A percentile compares a stretch with the other conserved stretches of the same genome.
Conservation (phyloP, 2,888 invertebrate genomes). For the Andrena fulva region DNA sequence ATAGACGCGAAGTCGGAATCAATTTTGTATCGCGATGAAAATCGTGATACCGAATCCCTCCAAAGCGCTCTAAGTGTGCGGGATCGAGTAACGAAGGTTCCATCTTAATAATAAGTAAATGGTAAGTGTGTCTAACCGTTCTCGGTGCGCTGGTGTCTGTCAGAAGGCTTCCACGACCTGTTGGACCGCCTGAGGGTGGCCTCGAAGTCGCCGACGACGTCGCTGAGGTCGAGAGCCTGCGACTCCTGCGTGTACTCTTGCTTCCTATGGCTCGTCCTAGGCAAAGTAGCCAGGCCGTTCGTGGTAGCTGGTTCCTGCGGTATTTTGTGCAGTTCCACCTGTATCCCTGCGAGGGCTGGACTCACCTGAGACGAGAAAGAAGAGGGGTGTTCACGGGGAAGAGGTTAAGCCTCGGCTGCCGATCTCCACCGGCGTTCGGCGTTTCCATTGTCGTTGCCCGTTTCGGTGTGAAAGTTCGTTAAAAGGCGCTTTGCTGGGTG, state of each 20-base stretch:
- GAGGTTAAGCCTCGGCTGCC: slow-evolving; percentile 23
- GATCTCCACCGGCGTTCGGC: slow-evolving; percentile 18
- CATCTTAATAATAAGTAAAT: neutral
- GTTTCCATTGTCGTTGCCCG: neutral
- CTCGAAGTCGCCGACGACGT: slow-evolving; percentile 90
- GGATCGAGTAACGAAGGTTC: neutral
- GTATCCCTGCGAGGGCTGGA: slow-evolving; percentile 74
- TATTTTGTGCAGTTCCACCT: slow-evolving; percentile 74
- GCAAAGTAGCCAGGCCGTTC: slow-evolving; percentile 72
- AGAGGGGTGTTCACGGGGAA: slow-evolving; percentile 28
- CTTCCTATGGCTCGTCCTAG: slow-evolving; percentile 63
- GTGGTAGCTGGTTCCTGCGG: slow-evolving; percentile 72
- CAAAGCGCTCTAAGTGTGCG: too few species aligned
- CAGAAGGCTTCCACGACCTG: slow-evolving; percentile 62
- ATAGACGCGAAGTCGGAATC: too few species aligned
- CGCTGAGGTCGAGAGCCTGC: slow-evolving; percentile 80
- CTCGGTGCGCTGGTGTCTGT: slow-evolving; percentile 43
- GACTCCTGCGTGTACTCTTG: slow-evolving; percentile 67
- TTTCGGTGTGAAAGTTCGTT: neutral
- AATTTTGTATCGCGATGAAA: too few species aligned
- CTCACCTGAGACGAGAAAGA: slow-evolving; percentile 73
- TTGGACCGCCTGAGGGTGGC: slow-evolving; percentile 87
- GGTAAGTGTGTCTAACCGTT: slow-evolving; percentile 49
- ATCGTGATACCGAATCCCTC: too few species aligned
- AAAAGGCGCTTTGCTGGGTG: neutral